phyloP scores from a whole-genome alignment of 2,797 vertebrate genomes.

The Myotis daubentonii region DNA sequence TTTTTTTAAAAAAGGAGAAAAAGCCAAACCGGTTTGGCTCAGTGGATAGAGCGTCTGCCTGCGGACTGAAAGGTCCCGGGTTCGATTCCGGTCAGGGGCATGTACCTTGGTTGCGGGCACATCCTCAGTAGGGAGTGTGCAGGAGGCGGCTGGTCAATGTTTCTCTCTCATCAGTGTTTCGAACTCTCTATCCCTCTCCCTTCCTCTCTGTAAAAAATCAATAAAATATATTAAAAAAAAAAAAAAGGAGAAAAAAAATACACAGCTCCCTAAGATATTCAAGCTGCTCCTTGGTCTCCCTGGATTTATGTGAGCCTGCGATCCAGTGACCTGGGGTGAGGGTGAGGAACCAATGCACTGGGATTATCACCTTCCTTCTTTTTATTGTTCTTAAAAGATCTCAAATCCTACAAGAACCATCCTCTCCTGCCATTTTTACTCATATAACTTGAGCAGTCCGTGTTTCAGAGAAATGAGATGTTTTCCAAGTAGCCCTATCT shows the following conservation, averaged over 20 bases:
- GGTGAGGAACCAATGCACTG: not conserved
- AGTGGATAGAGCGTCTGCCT: too few relatives aligned
- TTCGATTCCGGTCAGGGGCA: too few relatives aligned
- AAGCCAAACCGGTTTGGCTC: too few relatives aligned
- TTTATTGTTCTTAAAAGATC: slow-evolving; percentile 40
- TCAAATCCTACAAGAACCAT: slow-evolving; percentile 19
- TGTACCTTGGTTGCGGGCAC: too few relatives aligned
- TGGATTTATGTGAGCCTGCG: not conserved
- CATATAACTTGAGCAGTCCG: not conserved
- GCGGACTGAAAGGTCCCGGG: too few relatives aligned
- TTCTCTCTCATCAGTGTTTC: too few relatives aligned
- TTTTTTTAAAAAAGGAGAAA: not conserved
- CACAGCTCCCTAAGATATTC: not conserved
- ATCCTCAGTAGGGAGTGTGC: too few relatives aligned
- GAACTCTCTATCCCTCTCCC: too few relatives aligned
- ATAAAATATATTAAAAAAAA: too few relatives aligned
- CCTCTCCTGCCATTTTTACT: not conserved
- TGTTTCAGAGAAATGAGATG: slow-evolving; percentile 11
- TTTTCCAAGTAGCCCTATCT: not conserved
- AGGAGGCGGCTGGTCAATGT: too few relatives aligned
- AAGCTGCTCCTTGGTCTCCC: not conserved
- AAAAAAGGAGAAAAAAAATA: not conserved
- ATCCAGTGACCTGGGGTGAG: not conserved
- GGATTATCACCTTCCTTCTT: not conserved
- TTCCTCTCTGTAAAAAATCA: too few relatives aligned